Evolutionary conservation across 2,888 invertebrate genomes (phyloP).

Genomic region (Allygus modestus): DNA sequence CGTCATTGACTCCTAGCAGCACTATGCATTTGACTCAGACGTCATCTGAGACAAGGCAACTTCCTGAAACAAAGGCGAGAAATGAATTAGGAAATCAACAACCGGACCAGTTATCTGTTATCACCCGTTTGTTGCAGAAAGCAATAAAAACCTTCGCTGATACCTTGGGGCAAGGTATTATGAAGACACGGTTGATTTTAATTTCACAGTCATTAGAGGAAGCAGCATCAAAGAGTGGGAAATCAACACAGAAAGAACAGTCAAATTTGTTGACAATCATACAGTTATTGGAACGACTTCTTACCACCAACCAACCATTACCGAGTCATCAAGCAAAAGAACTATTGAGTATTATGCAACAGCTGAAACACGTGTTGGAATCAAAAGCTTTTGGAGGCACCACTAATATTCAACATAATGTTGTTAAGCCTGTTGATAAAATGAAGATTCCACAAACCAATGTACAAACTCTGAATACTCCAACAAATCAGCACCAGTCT

Average conservation of each 20-base stretch:
- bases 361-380: not conserved
- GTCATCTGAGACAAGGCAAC: not conserved
- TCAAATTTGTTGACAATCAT: not conserved
- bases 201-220: not conserved
- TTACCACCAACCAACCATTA: not conserved
- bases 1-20: not conserved
- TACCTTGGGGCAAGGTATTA: not conserved
- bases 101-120: not conserved
- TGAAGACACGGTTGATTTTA: not conserved
- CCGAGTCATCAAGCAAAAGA: not conserved
- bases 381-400: not conserved
- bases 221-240: not conserved
- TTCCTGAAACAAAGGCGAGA: not conserved
- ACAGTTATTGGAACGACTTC: conserved; percentile 13
- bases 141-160: not conserved
- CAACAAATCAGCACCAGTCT: not conserved
- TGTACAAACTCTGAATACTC: not conserved
- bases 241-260: not conserved
- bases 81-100: not conserved
- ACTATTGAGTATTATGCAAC: not conserved
- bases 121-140: not conserved
- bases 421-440: not conserved
- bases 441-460: too few relatives aligned
- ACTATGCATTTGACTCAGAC: not conserved
- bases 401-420: not conserved